Conservation (phyloP, 2,797 vertebrate species). For the Lophotriccus pileatus region DNA sequence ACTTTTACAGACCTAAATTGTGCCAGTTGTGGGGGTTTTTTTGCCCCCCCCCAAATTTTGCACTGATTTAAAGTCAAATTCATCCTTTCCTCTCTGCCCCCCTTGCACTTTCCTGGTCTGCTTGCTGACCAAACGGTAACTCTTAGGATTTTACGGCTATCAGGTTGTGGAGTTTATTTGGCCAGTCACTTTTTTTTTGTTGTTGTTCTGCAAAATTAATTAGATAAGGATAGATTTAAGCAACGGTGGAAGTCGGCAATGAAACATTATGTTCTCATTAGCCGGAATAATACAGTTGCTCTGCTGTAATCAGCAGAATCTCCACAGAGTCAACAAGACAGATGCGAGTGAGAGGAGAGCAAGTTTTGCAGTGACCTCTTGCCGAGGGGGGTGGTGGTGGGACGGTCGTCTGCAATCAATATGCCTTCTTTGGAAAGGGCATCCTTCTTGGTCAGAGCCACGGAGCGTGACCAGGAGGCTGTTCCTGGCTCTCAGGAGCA, state of each 20-base stretch:
- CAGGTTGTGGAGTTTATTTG: conserved; percentile 38
- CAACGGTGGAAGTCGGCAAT: conserved; percentile 37
- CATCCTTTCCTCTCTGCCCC: not conserved
- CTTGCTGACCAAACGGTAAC: not conserved
- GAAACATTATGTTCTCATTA: conserved; percentile 48
- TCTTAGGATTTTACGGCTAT: not conserved
- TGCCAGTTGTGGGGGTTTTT: not conserved
- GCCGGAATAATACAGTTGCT: conserved; percentile 4
- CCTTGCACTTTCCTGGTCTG: not conserved
- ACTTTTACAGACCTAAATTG: not conserved
- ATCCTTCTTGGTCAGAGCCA: not conserved
- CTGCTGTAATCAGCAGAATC: not conserved
- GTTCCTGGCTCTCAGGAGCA: not conserved
- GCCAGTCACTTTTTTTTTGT: conserved; percentile 9
- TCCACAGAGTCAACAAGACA: not conserved
- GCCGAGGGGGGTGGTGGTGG: not conserved
- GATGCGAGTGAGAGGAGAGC: not conserved
- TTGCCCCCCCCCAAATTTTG: not conserved
- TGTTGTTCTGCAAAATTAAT: conserved; percentile 61
- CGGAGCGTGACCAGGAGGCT: rapidly evolving
- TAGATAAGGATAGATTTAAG: conserved; percentile 55
- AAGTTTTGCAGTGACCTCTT: not conserved
- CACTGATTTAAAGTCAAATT: not conserved
- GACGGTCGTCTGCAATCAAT: not conserved
- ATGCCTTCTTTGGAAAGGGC: not conserved